Evolutionary conservation across 2,113 vertebrate genomes (phyloP), one percentile per base, ranked within the genome.

Genomic region (Phalacrocorax pelagicus): DNA sequence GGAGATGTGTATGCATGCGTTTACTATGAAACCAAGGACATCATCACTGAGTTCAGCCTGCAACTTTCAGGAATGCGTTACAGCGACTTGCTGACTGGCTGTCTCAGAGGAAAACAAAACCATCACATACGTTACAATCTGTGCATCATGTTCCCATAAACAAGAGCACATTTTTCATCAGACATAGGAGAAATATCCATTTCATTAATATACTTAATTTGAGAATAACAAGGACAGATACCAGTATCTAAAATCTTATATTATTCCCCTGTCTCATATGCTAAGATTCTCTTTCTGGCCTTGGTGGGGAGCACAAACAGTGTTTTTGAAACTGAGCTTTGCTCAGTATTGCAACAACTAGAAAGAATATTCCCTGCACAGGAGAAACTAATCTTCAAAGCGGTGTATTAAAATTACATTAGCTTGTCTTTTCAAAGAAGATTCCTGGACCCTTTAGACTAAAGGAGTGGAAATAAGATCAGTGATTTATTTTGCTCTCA

Each of bases 401-500:
- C 66, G 38, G n/a, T 38, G 4, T 4, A 85, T 81, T 84, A 89
- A 95, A 92, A 82, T 55, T 21, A 44, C 46, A 80, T 38, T 8
- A 51, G 29, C 38, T 93, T 94, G 58, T 58, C 85, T 85, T 92
- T 82, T 62, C 74, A 81, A 44, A 58, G 34, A 67, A 24, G 80
- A 81, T 81, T 82, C 78, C 47, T 42, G 65, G 13, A 29, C 24
- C 27, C 55, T 95, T 57, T 11, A 86, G 38, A 89, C 47, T 59
- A 81, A 91, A 73, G 61, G 34, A 10, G 52, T 61, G 19, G 61
- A 59, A 94, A 75, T 44, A 67, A 86, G 40, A 84, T 11, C 36
- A 72, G 65, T 61, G 54, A 79, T 81, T 91, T 92, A 57, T 67
- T 91, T 57, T 69, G 61, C 59, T 86, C 55, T 84, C 81, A 63